These are phyloP conservation scores for Erpornis zantholeuca DNA, from an alignment of 2,113 vertebrate species.

Conservation along the genomic window DNA sequence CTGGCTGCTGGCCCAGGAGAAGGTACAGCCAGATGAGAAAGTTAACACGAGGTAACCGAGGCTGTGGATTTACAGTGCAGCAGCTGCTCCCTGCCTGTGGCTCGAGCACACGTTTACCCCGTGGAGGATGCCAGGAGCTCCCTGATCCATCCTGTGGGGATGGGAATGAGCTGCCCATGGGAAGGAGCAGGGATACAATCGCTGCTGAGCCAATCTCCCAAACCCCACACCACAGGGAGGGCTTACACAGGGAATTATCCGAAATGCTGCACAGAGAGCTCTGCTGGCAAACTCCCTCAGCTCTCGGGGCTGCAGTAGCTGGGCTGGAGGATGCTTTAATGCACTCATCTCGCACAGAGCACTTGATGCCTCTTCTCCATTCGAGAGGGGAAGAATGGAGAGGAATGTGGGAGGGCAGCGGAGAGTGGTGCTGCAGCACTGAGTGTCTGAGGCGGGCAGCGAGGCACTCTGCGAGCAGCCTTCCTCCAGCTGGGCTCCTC, in stretches of 20 bases:
- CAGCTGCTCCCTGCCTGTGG: not conserved
- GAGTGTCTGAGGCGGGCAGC: constrained; percentile 12
- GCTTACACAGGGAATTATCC: not conserved
- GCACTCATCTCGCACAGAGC: not conserved
- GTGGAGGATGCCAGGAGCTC: not conserved
- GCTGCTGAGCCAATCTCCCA: rapidly evolving
- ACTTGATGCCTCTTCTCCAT: not conserved
- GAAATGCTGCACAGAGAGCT: rapidly evolving
- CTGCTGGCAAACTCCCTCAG: not conserved
- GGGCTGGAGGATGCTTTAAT: not conserved
- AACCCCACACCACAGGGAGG: rapidly evolving
- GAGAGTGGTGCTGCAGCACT: not conserved
- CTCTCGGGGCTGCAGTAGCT: not conserved
- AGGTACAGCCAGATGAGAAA: not conserved
- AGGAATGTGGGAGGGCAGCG: not conserved
- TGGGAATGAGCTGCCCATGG: rapidly evolving
- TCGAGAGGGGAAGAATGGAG: not conserved
- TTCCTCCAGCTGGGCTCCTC: constrained; percentile 39
- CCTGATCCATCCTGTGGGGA: not conserved
- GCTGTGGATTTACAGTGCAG: not conserved
- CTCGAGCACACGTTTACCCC: not conserved
- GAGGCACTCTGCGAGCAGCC: not conserved
- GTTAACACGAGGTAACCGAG: not conserved
- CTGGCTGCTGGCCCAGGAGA: not conserved
- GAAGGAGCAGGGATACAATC: not conserved